Percentiles rank a stretch among this genome's conserved stretches.
phyloP scores from a whole-genome alignment of 2,113 vertebrate species.

The Archocentrus centrarchus region DNA sequence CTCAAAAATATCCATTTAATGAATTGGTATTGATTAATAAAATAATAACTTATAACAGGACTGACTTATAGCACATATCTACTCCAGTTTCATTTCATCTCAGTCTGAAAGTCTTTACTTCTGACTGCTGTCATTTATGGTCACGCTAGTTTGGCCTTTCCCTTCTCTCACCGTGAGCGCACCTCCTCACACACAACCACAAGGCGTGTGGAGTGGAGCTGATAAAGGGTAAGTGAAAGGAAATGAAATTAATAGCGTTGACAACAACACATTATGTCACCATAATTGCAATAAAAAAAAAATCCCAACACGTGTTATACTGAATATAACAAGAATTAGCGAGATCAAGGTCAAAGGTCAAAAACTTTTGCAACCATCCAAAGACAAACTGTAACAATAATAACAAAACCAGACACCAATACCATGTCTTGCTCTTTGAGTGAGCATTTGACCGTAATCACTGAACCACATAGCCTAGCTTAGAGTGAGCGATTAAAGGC shows the following conservation, averaged over 20 bases:
- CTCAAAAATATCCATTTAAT: not conserved
- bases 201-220: not conserved
- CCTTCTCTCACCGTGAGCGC: not conserved
- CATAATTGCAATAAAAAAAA: not conserved
- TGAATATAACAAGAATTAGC: not conserved
- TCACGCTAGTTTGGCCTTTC: not conserved
- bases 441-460: no score
- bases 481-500: not conserved
- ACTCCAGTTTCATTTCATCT: not conserved
- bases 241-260: not conserved
- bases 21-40: not conserved
- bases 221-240: not conserved
- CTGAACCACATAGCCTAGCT: not conserved
- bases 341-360: no score
- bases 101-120: not conserved
- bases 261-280: no score
- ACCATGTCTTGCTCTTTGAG: not conserved
- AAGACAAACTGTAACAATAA: not conserved
- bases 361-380: not conserved
- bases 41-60: not conserved
- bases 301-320: not conserved
- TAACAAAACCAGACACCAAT: not conserved
- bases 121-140: not conserved
- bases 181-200: not conserved
- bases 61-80: not conserved